These are phyloP conservation scores for Isichthys henryi DNA, from an alignment of 2,113 vertebrate genomes.

Conservation along the genomic window DNA sequence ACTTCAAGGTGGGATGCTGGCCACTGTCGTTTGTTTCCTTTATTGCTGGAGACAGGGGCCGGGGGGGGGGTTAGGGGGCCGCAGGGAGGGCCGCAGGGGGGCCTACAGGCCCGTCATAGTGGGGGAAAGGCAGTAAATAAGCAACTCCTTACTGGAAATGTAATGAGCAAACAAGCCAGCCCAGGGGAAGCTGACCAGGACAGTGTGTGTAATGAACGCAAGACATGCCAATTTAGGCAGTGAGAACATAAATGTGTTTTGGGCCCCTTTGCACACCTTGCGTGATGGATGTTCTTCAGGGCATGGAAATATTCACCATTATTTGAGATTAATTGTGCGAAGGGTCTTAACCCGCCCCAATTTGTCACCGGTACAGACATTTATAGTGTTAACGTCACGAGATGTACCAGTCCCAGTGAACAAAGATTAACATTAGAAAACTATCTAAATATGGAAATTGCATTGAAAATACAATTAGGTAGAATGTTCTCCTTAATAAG, in stretches of 20 bases:
- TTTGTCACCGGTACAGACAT: neutral
- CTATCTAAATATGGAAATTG: conserved; percentile 4
- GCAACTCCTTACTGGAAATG: conserved; percentile 41
- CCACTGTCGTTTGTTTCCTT: conserved; percentile 52
- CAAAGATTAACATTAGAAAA: neutral
- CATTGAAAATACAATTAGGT: conserved; percentile 8
- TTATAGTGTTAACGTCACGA: neutral
- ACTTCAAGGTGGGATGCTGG: conserved; percentile 55
- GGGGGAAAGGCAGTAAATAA: conserved; percentile 43
- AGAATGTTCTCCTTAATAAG: conserved; percentile 10
- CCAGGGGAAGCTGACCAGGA: conserved; percentile 32
- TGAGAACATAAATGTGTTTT: neutral
- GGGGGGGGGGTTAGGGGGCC: neutral
- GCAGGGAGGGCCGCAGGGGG: neutral
- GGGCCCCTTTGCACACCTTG: neutral
- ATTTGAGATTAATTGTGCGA: neutral
- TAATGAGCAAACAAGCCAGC: conserved; percentile 32
- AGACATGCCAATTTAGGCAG: neutral
- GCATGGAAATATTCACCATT: neutral
- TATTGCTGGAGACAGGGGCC: conserved; percentile 40
- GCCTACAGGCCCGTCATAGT: conserved; percentile 19
- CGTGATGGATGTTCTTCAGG: neutral
- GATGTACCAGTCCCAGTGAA: neutral
- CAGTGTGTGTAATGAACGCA: neutral
- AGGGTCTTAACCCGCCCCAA: neutral